Percentiles rank a stretch among this genome's conserved stretches.
Conservation (phyloP, 2,797 vertebrate species). For the Prionace glauca region DNA sequence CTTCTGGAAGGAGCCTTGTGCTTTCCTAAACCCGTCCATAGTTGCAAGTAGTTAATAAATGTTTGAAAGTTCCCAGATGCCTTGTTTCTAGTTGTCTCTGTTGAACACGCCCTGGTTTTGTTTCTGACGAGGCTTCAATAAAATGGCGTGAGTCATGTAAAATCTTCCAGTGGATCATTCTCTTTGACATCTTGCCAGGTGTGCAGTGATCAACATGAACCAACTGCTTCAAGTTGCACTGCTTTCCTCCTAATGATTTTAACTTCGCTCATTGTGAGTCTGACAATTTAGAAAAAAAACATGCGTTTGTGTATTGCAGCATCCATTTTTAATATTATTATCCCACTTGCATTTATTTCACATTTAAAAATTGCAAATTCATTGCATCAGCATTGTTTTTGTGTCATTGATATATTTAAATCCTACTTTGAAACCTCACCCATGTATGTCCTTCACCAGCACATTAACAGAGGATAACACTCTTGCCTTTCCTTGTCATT, state of each 20-base stretch:
- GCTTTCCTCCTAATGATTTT: not conserved
- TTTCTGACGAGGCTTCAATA: not conserved
- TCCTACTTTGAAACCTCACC: not conserved
- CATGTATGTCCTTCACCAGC: not conserved
- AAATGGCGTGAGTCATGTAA: too few species aligned
- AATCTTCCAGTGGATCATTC: not conserved
- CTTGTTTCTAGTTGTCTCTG: too few species aligned
- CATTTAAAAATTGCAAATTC: slow-evolving; percentile 4
- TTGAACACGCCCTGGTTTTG: too few species aligned
- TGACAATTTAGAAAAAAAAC: not conserved
- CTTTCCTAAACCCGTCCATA: too few species aligned
- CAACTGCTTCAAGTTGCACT: not conserved
- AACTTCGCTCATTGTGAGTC: not conserved
- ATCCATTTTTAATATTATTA: not conserved
- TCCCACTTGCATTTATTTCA: too few species aligned
- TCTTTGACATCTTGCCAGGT: not conserved
- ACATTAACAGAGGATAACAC: not conserved
- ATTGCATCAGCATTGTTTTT: not conserved
- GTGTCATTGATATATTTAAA: not conserved
- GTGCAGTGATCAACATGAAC: not conserved
- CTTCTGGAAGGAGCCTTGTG: too few species aligned
- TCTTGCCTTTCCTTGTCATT: not conserved
- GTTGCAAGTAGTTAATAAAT: too few species aligned
- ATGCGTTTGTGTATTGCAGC: not conserved
- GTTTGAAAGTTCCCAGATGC: too few species aligned